These are phyloP conservation scores for Sebastiscus tertius DNA, from an alignment of 2,797 vertebrate genomes.

Conservation along the genomic window DNA sequence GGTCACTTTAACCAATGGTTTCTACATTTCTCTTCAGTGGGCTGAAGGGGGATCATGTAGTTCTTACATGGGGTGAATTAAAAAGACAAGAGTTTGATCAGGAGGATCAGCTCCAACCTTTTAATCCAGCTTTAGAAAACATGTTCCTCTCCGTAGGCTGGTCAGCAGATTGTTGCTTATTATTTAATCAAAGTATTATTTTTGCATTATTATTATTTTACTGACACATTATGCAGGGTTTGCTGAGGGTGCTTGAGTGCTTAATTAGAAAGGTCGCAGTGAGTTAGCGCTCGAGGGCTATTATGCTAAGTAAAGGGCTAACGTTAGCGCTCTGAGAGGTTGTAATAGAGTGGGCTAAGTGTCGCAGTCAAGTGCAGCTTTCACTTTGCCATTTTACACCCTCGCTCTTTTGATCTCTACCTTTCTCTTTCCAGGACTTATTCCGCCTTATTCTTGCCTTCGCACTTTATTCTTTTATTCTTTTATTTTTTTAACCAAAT, in stretches of 20 bases:
- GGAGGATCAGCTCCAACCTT: neutral
- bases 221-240: conserved; percentile 30
- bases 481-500: neutral
- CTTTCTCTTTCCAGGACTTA: neutral
- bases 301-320: conserved; percentile 67
- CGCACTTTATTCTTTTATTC: neutral
- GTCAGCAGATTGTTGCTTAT: neutral
- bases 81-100: neutral
- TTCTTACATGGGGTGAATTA: neutral
- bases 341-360: conserved; percentile 50
- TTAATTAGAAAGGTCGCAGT: conserved; percentile 55
- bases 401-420: conserved; percentile 29
- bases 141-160: neutral
- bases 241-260: conserved; percentile 29
- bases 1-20: neutral
- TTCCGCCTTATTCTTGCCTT: neutral
- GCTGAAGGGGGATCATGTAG: neutral
- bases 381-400: conserved; percentile 32
- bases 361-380: conserved; percentile 51
- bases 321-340: conserved; percentile 44
- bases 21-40: neutral
- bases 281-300: conserved; percentile 51
- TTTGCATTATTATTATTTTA: conserved; percentile 32
- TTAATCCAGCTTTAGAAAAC: neutral
- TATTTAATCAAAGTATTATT: conserved; percentile 18